Base-by-base conservation (phyloP, 1,140 invertebrate genomes). In the Zaprionus nigranus region DNA sequence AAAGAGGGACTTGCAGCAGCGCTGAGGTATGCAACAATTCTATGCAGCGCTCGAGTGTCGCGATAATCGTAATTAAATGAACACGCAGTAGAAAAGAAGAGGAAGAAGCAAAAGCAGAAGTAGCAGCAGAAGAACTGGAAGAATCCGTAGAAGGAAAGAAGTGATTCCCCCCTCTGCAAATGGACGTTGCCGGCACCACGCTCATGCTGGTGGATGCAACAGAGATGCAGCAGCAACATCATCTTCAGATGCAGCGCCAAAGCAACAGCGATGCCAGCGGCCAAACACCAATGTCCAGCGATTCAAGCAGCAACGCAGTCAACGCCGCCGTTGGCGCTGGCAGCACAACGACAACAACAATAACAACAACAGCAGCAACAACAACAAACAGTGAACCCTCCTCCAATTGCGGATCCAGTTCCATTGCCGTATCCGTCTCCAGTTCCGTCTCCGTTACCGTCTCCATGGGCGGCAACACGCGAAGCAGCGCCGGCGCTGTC, bases 171-270 rank as follows among this genome's bases (percentile, higher is more conserved):
- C 15, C n/a, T n/a, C n/a, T 24, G 36, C 36, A 38, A 49, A 82
- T 82, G 82, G 80, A 85, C 63, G 68, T 49, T 5, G 68, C 66
- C 12, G 71, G 71, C 38, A 62, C 51, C 13, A 84, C 62, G 30
- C 62, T 85, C 46, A 66, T 79, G 77, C 74, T 85, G 36, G 64
- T 81, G 54, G 79, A 84, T 57, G 79, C 71, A 15, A 30, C 64
- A 26, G 15, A 57, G 11, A 30, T 57, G 20, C 65, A 78, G 15
- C 67, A 58, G 53, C 78, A 62, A 51, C 78, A 67, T 24, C 69
- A 73, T 17, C 46, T 24, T 13, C 73, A 73, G 51, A 73, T 28
- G 53, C 75, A 22, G 24, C 75, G 71, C 17, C 58, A 56, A 9
- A 71, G 13, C 49, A 76, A n/a, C 26, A 11, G 61, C 68, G 59